phyloP scores from a whole-genome alignment of 2,888 invertebrate species.

The Agrotis clavis region DNA sequence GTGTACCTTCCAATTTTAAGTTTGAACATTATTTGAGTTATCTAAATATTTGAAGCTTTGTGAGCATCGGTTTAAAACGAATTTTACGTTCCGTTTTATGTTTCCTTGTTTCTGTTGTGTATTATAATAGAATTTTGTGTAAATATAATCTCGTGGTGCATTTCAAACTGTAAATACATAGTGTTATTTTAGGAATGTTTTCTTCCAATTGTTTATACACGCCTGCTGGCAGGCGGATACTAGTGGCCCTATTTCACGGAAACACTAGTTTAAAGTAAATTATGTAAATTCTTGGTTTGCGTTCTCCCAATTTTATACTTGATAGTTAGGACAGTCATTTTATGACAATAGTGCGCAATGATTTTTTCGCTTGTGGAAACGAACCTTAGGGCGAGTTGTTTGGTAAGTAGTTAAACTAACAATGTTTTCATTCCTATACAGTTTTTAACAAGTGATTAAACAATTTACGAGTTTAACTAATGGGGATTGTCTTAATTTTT shows the following conservation, averaged over 20 bases:
- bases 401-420: too few species aligned
- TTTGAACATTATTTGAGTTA: background rate
- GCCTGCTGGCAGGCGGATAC: constrained; percentile 64
- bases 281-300: background rate
- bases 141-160: constrained; percentile 48
- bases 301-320: background rate
- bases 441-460: too few species aligned
- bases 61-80: background rate
- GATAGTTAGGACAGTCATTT: too few species aligned
- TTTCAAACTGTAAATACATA: constrained; percentile 61
- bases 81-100: constrained; percentile 7
- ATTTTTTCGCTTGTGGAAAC: too few species aligned
- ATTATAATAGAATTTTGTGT: constrained; percentile 30
- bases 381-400: too few species aligned
- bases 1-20: too few species aligned
- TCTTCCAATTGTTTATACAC: constrained; percentile 45
- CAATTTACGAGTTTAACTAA: too few species aligned
- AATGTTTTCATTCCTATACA: too few species aligned
- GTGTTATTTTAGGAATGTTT: constrained; percentile 40
- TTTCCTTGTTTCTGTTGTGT: constrained; percentile 25
- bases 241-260: constrained; percentile 12
- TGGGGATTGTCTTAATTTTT: too few species aligned
- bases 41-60: background rate
- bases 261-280: constrained; percentile 11
- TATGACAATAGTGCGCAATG: too few species aligned